A percentile compares a stretch with the other conserved stretches of the same genome.
Conservation (phyloP, 1,140 invertebrate genomes). For the Drosophila pallidifrons region DNA sequence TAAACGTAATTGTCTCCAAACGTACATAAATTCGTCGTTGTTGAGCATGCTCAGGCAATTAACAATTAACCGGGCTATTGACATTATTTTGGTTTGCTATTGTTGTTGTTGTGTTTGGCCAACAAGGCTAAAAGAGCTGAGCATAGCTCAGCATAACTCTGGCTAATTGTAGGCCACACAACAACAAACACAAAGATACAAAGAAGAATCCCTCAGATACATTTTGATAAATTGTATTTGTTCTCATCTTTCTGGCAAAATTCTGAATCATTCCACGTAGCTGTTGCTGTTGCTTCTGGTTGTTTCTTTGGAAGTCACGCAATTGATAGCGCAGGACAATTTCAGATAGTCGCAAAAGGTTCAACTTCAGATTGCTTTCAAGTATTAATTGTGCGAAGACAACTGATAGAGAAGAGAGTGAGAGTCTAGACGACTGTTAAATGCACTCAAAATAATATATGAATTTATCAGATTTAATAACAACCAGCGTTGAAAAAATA, state of each 20-base stretch:
- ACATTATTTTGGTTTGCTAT: conserved; percentile 16
- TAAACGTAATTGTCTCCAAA: conserved; percentile 25
- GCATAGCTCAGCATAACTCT: background rate
- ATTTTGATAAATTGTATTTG: background rate
- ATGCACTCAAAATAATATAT: too few relatives aligned
- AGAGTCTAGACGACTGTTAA: too few relatives aligned
- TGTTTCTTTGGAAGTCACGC: too few relatives aligned
- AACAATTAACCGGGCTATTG: conserved; percentile 41
- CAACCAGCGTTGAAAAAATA: too few relatives aligned
- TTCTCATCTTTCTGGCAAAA: background rate
- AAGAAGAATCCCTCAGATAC: background rate
- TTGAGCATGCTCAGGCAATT: conserved; percentile 24
- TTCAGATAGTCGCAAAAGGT: too few relatives aligned
- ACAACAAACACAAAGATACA: background rate
- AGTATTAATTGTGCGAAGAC: too few relatives aligned
- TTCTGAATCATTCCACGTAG: too few relatives aligned
- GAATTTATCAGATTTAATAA: too few relatives aligned
- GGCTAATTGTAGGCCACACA: conserved; percentile 24
- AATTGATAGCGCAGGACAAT: too few relatives aligned
- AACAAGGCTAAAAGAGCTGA: conserved; percentile 18
- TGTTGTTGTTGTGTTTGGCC: background rate
- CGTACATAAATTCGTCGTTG: conserved; percentile 22
- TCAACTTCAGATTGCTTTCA: too few relatives aligned
- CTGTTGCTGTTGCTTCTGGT: too few relatives aligned
- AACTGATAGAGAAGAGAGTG: too few relatives aligned